Base-by-base conservation (phyloP, 2,113 vertebrate species). In the Meleagris gallopavo region DNA sequence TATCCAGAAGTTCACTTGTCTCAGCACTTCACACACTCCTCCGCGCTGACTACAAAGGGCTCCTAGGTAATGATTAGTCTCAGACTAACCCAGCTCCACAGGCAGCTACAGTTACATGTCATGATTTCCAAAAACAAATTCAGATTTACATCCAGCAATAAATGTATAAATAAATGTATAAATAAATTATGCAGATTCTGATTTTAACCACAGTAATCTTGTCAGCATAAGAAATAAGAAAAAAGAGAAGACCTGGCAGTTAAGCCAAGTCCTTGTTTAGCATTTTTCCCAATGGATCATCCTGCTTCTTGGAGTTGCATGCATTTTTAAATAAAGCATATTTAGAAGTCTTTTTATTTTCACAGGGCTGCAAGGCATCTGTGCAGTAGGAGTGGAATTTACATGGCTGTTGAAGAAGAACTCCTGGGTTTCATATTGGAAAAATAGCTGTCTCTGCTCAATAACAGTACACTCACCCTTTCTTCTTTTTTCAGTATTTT, bases 181-280 rank as follows among this genome's bases (percentile, higher is more conserved):
- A 22, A 1, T 2, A 70, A 19, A 4, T 61, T 57, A 66, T 5
- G 72, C 0, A 0, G 38, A 62, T 80, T 17, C 14, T 83, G 13
- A 52, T 88, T 71, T 73, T 73, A 21, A 76, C 25, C 21, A 65
- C 8, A 54, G 30, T 61, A 60, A 70, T n/a, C 45, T 17, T 5
- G 38, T 27, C 82, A 83, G 83, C 4, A 14, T 25, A 7, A 66
- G 76, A 94, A n/a, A n/a, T n/a, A n/a, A 89, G 48, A 13, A 48
- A 89, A 52, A 5, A 40, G 16, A 87, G 30, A 6, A 83, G 69
- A 65, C 38, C n/a, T 83, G 40, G 29, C 22, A 71, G 43, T 62
- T 71, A 80, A 15, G 50, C 25, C 32, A 75, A 75, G 20, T 12
- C 32, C 57, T 58, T 36, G 12, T 30, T 64, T 22, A 45, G 18